phyloP scores from a whole-genome alignment of 1,140 invertebrate genomes.

The Melitaea cinxia region DNA sequence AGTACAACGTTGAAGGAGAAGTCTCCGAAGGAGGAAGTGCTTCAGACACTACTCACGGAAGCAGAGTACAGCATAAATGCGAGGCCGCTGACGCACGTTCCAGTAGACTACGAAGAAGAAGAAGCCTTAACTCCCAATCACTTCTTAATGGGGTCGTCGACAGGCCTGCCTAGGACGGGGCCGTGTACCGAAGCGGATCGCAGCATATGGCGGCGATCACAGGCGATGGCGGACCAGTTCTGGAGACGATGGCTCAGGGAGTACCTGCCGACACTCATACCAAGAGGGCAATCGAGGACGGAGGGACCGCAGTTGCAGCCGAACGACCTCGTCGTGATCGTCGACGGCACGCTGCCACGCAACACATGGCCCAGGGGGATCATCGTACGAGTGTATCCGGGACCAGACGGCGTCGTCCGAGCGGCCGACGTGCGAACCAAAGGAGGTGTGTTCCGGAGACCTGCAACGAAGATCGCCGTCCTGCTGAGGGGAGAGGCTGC shows the following conservation, averaged over 20 bases:
- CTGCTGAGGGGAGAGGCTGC: too few relatives aligned
- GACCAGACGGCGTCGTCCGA: constrained; percentile 8
- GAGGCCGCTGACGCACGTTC: constrained; percentile 20
- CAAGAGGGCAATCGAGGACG: not conserved
- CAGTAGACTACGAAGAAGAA: not conserved
- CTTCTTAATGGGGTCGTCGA: not conserved
- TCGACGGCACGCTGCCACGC: not conserved
- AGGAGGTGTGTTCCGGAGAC: constrained; percentile 12
- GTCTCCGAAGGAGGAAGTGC: constrained; percentile 6
- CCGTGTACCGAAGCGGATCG: not conserved
- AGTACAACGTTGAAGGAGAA: constrained; percentile 11
- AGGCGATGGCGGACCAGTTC: constrained; percentile 33
- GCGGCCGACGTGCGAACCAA: constrained; percentile 20
- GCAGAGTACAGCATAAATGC: constrained; percentile 21
- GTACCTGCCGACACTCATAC: not conserved
- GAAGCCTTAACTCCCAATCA: constrained; percentile 1
- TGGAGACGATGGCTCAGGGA: constrained; percentile 28
- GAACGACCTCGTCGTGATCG: not conserved
- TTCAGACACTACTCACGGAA: constrained; percentile 15
- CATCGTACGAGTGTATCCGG: constrained; percentile 14
- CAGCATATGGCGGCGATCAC: not conserved
- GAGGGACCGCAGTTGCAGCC: not conserved
- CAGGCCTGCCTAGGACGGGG: too few relatives aligned
- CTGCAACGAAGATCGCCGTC: constrained; percentile 8
- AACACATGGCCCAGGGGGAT: constrained; percentile 24